These are phyloP conservation scores for Nematostella vectensis DNA, from an alignment of 92 coral and sea anemone species.

Conservation along the genomic window DNA sequence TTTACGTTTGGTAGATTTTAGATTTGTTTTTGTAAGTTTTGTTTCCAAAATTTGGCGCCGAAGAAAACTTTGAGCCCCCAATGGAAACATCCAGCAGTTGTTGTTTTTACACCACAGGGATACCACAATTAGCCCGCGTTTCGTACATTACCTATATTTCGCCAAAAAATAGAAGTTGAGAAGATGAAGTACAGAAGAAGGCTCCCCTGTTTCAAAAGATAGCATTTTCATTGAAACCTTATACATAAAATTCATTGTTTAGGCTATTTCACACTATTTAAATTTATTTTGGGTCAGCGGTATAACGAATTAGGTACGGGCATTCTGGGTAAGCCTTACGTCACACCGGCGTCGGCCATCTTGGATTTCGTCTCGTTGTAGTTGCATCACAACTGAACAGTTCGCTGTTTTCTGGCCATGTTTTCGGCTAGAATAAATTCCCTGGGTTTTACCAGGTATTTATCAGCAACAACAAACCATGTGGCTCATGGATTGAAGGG, in stretches of 20 bases:
- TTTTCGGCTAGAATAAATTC: conserved; percentile 82
- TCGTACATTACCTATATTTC: too few relatives aligned
- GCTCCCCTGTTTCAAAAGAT: too few relatives aligned
- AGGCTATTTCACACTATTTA: too few relatives aligned
- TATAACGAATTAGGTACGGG: too few relatives aligned
- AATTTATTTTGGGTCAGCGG: conserved; percentile 26
- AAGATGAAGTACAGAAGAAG: too few relatives aligned
- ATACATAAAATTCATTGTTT: too few relatives aligned
- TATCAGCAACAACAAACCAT: conserved; percentile 86
- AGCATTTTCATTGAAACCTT: too few relatives aligned
- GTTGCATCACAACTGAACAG: conserved; percentile 11
- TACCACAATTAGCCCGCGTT: too few relatives aligned
- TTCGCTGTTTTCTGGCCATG: conserved; percentile 35
- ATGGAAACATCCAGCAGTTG: neutral
- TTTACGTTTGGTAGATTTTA: too few relatives aligned
- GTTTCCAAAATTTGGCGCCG: conserved; percentile 1
- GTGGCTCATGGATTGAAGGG: conserved; percentile 74
- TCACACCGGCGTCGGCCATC: conserved; percentile 42
- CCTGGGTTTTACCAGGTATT: conserved; percentile 77
- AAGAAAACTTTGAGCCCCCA: neutral
- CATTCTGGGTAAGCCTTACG: conserved; percentile 57
- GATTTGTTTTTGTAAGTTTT: too few relatives aligned
- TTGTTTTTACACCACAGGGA: conserved; percentile 1
- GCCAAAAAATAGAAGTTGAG: too few relatives aligned
- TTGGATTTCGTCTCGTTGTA: conserved; percentile 69